Evolutionary conservation across 2,113 vertebrate genomes (phyloP).

Genomic region (Mormyrus iriodes): DNA sequence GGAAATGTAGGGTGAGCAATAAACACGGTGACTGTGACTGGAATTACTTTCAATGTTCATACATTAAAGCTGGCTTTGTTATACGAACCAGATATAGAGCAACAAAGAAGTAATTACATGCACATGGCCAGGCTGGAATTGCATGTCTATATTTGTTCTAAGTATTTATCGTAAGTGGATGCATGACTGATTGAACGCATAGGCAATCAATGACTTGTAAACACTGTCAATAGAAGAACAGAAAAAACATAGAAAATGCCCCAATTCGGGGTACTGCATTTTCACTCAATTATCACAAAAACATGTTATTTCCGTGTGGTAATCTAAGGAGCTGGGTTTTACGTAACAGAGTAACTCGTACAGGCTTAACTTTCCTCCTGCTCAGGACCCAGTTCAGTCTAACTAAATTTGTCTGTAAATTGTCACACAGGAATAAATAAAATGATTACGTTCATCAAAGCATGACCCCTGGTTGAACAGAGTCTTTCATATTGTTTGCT

Average conservation of each 20-base stretch:
- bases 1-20: neutral
- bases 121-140: neutral
- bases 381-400: neutral
- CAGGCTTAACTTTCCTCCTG: neutral
- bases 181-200: neutral
- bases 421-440: constrained; percentile 2
- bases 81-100: neutral
- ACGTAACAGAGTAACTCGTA: neutral
- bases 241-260: neutral
- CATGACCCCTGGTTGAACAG: neutral
- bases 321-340: neutral
- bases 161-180: neutral
- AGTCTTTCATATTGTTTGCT: neutral
- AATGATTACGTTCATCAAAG: constrained; percentile 7
- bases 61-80: neutral
- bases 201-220: neutral
- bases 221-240: neutral
- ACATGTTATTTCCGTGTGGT: neutral
- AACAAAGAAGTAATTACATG: neutral
- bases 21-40: neutral
- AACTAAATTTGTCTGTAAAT: neutral
- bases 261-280: neutral
- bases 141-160: neutral
- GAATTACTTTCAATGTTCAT: neutral
- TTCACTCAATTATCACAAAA: neutral